Conservation (phyloP, 92 coral and sea anemone species). For the Parazoanthus atlanticus region DNA sequence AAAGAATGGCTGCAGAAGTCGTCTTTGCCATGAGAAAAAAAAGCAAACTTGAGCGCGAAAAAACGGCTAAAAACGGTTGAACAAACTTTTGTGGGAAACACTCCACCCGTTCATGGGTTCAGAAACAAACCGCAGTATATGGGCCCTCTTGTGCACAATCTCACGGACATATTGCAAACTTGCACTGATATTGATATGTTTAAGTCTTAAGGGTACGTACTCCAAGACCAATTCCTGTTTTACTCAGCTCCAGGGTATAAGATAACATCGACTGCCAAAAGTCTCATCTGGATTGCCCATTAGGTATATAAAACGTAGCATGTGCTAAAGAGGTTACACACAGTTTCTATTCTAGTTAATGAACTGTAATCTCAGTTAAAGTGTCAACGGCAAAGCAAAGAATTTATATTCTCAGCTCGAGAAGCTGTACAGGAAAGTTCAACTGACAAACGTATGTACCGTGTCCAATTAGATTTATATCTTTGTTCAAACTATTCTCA, state of each 20-base stretch:
- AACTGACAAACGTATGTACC: background rate
- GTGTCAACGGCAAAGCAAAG: background rate
- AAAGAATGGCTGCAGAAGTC: background rate
- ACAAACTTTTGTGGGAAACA: background rate
- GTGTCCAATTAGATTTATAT: background rate
- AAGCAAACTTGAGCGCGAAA: background rate
- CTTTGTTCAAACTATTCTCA: background rate
- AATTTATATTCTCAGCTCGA: background rate
- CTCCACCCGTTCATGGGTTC: background rate
- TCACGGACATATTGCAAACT: background rate
- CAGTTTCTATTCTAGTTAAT: background rate
- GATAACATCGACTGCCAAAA: background rate
- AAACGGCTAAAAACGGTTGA: background rate
- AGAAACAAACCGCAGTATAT: background rate
- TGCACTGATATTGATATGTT: background rate
- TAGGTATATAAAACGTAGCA: background rate
- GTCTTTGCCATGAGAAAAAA: no score
- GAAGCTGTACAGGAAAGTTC: background rate
- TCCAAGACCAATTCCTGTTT: background rate
- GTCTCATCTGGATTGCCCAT: slow-evolving; percentile 5
- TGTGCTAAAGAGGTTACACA: background rate
- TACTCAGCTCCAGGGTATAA: background rate
- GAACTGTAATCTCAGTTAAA: background rate
- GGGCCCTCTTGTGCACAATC: background rate
- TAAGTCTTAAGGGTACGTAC: background rate